A percentile compares a stretch with the other conserved stretches of the same genome.
Conservation (phyloP, 2,113 vertebrate genomes). For the Pogona vitticeps region DNA sequence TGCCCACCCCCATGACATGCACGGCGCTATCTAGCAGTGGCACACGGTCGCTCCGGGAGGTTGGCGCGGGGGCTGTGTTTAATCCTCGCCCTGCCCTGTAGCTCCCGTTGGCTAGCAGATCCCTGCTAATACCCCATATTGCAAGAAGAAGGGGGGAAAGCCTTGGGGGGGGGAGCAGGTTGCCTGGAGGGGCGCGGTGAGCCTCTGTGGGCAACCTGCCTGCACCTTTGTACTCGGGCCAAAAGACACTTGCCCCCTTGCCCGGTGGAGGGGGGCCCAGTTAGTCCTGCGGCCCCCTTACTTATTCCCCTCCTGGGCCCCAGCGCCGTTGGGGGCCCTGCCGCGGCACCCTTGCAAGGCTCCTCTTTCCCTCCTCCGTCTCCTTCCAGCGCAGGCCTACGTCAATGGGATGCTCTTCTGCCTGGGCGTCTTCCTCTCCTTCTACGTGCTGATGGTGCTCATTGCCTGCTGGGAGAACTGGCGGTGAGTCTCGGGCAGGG, state of each 20-base stretch:
- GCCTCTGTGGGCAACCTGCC: neutral
- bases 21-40: too few relatives aligned
- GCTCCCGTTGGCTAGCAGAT: too few relatives aligned
- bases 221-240: neutral
- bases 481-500: conserved; percentile 75
- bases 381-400: conserved; percentile 82
- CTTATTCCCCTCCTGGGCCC: too few relatives aligned
- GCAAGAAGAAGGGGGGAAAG: too few relatives aligned
- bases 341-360: neutral
- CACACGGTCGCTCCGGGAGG: too few relatives aligned
- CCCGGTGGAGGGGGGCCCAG: rapidly evolving
- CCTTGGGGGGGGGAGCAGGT: too few relatives aligned
- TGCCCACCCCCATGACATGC: too few relatives aligned
- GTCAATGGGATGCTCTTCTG: conserved; percentile 91
- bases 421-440: conserved; percentile 93
- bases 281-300: neutral
- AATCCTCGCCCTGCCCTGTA: too few relatives aligned
- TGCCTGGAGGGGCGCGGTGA: too few relatives aligned
- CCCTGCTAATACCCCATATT: too few relatives aligned
- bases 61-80: too few relatives aligned
- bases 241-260: neutral
- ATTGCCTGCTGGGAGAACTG: conserved; percentile 89
- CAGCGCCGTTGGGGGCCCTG: neutral
- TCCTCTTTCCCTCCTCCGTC: neutral
- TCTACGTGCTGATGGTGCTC: conserved; percentile 89